A percentile compares a stretch with the other conserved stretches of the same genome.
These are phyloP conservation scores for Platerodrilus igneus DNA, from an alignment of 2,888 invertebrate genomes.

Conservation along the genomic window DNA sequence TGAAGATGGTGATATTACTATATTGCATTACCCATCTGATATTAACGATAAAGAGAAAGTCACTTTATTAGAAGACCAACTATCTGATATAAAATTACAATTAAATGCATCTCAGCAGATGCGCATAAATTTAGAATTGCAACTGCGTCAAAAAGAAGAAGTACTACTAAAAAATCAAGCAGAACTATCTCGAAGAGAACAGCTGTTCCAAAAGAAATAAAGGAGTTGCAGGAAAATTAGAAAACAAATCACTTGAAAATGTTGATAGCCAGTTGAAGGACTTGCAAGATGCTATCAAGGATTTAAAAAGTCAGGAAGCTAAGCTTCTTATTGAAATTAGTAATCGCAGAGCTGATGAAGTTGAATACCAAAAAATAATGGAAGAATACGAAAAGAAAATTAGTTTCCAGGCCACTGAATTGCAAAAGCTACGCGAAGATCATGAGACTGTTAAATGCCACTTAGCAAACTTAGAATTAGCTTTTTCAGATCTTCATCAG, in stretches of 20 bases:
- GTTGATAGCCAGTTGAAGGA: slow-evolving; percentile 44
- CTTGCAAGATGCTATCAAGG: slow-evolving; percentile 35
- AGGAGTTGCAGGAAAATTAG: no score
- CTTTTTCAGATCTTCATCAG: slow-evolving; percentile 63
- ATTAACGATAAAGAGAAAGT: slow-evolving; percentile 34
- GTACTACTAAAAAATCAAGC: slow-evolving; percentile 41
- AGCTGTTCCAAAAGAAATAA: no score
- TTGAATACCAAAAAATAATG: slow-evolving; percentile 54
- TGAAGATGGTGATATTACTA: no score
- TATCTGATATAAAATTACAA: slow-evolving; percentile 37
- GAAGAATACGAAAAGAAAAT: slow-evolving; percentile 59
- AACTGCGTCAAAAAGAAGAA: slow-evolving; percentile 43
- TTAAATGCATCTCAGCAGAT: slow-evolving; percentile 41
- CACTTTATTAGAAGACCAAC: slow-evolving; percentile 34
- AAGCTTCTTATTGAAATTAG: slow-evolving; percentile 9
- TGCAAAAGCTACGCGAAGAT: slow-evolving; percentile 53
- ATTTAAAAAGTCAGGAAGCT: slow-evolving; percentile 21
- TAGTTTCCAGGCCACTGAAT: slow-evolving; percentile 51
- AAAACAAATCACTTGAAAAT: slow-evolving; percentile 46
- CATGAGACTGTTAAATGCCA: slow-evolving; percentile 58
- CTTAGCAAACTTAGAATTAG: slow-evolving; percentile 58
- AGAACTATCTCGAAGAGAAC: slow-evolving; percentile 38
- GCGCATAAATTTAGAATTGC: slow-evolving; percentile 38
- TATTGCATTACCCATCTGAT: no score
- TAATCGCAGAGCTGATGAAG: no score